Percentiles rank a stretch among this genome's conserved stretches.
Evolutionary conservation across 2,888 invertebrate species (phyloP).

Genomic region (Epiperipatus broadwayi): DNA sequence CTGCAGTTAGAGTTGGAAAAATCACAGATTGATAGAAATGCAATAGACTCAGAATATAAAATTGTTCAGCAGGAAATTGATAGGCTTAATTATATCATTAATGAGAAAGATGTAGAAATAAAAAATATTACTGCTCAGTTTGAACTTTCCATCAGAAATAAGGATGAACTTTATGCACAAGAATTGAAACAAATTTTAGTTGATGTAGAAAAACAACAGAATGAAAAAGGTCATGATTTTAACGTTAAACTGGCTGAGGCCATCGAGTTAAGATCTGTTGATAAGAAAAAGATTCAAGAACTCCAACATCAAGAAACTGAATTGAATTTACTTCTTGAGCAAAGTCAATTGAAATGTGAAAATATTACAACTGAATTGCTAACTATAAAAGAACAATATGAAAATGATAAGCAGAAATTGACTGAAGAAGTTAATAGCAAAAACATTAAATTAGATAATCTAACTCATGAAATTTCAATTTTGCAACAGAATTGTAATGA

Average conservation of each 20-base stretch:
- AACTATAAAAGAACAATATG: conserved; percentile 13
- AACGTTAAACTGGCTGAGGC: no score
- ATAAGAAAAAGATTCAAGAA: conserved; percentile 8
- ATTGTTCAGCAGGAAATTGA: no score
- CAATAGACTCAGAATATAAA: no score
- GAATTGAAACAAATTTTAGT: not conserved
- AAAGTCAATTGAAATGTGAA: not conserved
- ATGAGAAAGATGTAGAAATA: conserved; percentile 8
- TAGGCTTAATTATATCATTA: no score
- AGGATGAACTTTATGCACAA: not conserved
- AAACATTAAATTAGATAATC: conserved; percentile 17
- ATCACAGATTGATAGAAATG: no score
- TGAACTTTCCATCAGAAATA: conserved; percentile 13
- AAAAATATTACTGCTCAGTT: conserved; percentile 14
- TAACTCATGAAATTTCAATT: conserved; percentile 20
- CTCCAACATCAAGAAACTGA: not conserved
- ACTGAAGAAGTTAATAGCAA: conserved; percentile 14
- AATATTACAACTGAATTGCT: conserved; percentile 8
- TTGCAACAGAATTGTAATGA: conserved; percentile 16
- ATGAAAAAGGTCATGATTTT: no score
- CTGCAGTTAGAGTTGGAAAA: conserved; percentile 5
- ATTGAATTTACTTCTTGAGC: not conserved
- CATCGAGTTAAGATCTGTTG: no score
- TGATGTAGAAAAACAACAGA: not conserved
- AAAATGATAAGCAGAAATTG: conserved; percentile 12